phyloP scores from a whole-genome alignment of 2,888 invertebrate species.

The Eubasilissa splendida region DNA sequence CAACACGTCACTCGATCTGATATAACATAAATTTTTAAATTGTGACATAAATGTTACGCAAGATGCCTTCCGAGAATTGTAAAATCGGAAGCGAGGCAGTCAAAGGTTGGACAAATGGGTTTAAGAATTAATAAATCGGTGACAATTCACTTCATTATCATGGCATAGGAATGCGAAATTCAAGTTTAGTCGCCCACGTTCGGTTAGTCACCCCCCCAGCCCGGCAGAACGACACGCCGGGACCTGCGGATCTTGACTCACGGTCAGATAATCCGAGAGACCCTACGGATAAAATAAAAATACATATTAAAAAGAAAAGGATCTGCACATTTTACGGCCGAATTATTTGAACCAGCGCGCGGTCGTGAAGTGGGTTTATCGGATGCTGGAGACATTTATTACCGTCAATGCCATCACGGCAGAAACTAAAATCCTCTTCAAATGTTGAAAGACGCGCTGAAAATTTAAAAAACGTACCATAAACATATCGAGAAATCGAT shows the following conservation, averaged over 20 bases:
- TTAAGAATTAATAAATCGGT: neutral
- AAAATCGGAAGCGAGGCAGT: too few relatives aligned
- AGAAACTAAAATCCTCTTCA: neutral
- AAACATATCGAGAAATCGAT: too few relatives aligned
- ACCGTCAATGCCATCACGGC: neutral
- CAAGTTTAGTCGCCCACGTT: constrained; percentile 16
- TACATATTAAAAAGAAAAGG: neutral
- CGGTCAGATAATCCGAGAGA: neutral
- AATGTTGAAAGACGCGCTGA: neutral
- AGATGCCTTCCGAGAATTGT: too few relatives aligned
- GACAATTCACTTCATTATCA: constrained; percentile 9
- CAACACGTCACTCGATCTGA: too few relatives aligned
- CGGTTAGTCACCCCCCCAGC: neutral
- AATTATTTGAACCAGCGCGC: neutral
- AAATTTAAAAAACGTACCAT: neutral
- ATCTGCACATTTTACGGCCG: neutral
- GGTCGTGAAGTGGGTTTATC: neutral
- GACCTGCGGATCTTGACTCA: constrained; percentile 18
- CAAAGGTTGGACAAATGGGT: neutral
- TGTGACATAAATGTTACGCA: too few relatives aligned
- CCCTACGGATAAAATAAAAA: neutral
- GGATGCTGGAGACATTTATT: neutral
- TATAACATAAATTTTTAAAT: too few relatives aligned
- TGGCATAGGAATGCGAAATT: constrained; percentile 29
- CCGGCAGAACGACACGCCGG: neutral